Evolutionary conservation across 2,888 invertebrate species (phyloP).

Genomic region (Hofmannophila pseudospretella): DNA sequence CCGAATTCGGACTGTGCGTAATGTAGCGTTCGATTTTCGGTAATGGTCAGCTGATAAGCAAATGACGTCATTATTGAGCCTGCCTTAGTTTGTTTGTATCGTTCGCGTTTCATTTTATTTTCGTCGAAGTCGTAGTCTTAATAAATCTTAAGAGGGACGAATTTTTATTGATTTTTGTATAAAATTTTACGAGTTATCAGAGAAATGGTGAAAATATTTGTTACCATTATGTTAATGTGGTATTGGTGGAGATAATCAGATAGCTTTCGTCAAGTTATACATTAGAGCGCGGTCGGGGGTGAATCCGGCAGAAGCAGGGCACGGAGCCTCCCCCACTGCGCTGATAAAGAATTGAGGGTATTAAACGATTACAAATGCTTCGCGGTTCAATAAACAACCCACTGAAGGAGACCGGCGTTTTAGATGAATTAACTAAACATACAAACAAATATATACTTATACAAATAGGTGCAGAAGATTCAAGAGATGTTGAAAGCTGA

Average conservation of each 20-base stretch:
- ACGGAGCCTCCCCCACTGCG: slow-evolving; percentile 42
- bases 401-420: slow-evolving; percentile 51
- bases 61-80: slow-evolving; percentile 71
- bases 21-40: slow-evolving; percentile 75
- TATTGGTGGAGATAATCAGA: slow-evolving; percentile 46
- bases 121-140: slow-evolving; percentile 9
- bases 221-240: slow-evolving; percentile 12
- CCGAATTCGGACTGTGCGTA: slow-evolving; percentile 64
- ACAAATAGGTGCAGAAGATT: no score
- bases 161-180: slow-evolving; percentile 10
- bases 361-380: slow-evolving; percentile 79
- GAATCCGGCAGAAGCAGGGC: slow-evolving; percentile 36
- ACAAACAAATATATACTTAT: slow-evolving; percentile 8
- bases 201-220: slow-evolving; percentile 3
- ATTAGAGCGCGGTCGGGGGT: slow-evolving; percentile 47
- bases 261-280: slow-evolving; percentile 65
- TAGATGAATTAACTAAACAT: slow-evolving; percentile 58
- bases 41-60: slow-evolving; percentile 78
- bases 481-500: neutral
- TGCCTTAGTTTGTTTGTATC: slow-evolving; percentile 67
- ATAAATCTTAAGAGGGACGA: slow-evolving; percentile 9
- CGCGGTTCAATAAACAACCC: slow-evolving; percentile 74
- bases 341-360: slow-evolving; percentile 79
- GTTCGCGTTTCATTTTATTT: slow-evolving; percentile 45
- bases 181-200: slow-evolving; percentile 9